Evolutionary conservation across 2,113 vertebrate genomes (phyloP).

Genomic region (Ptilorrhoa leucosticta): DNA sequence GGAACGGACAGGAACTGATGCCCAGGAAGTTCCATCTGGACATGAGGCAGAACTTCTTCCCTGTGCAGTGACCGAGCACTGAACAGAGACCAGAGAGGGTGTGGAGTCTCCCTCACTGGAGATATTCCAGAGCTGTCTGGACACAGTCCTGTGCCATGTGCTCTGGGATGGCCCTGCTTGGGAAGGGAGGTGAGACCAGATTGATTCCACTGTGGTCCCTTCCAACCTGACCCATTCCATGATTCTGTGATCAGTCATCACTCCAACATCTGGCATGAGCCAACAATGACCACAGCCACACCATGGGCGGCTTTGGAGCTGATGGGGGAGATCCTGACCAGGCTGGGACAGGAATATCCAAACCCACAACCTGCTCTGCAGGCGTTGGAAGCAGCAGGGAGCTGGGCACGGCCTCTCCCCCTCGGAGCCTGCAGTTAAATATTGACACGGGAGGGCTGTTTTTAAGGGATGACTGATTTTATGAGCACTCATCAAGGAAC

Average conservation of each 20-base stretch:
- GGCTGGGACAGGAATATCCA: not conserved
- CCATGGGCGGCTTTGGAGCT: fast-evolving
- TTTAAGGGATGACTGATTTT: conserved; percentile 34
- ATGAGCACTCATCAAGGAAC: conserved; percentile 44
- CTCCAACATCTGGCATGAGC: fast-evolving
- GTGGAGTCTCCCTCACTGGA: not conserved
- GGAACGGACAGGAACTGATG: not conserved
- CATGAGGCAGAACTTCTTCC: not conserved
- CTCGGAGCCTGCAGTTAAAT: not conserved
- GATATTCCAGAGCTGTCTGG: not conserved
- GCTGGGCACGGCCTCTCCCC: not conserved
- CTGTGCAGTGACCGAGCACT: not conserved
- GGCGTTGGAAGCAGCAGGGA: not conserved
- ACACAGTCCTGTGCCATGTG: fast-evolving
- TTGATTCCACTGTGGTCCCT: not conserved
- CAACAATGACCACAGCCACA: not conserved
- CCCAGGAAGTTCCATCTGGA: not conserved
- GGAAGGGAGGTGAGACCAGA: not conserved
- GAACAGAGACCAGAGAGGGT: not conserved
- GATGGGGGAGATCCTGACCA: not conserved
- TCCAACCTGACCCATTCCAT: not conserved
- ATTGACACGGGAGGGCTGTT: conserved; percentile 39
- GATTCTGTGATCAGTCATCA: not conserved
- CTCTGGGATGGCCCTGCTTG: not conserved
- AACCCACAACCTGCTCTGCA: not conserved